phyloP scores from a whole-genome alignment of 2,113 vertebrate species.

The Albula glossodonta region DNA sequence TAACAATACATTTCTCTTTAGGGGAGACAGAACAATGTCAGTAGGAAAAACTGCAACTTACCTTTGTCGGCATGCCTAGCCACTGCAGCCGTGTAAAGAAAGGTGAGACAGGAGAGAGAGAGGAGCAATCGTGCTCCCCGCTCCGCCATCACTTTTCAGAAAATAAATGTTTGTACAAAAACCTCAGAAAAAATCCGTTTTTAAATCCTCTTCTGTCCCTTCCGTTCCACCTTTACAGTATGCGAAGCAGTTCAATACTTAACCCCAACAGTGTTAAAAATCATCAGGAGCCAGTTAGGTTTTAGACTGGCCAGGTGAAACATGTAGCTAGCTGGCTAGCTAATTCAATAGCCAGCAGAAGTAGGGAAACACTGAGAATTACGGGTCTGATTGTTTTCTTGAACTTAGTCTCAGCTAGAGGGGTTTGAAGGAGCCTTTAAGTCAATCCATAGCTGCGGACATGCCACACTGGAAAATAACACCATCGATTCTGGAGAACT shows the following conservation, averaged over 20 bases:
- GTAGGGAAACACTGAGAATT: constrained; percentile 40
- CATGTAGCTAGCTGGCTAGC: constrained; percentile 62
- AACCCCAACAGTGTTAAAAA: constrained; percentile 44
- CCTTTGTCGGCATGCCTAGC: constrained; percentile 74
- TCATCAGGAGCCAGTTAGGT: constrained; percentile 63
- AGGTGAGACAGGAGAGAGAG: constrained; percentile 75
- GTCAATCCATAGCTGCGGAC: constrained; percentile 71
- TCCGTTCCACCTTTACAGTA: constrained; percentile 34
- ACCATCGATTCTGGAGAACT: neutral
- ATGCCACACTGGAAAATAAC: constrained; percentile 38
- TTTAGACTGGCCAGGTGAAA: constrained; percentile 58
- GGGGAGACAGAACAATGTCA: neutral
- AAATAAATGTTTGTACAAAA: constrained; percentile 61
- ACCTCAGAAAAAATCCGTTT: constrained; percentile 53
- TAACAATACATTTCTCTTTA: constrained; percentile 1
- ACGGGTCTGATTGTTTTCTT: constrained; percentile 61
- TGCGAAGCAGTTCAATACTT: constrained; percentile 60
- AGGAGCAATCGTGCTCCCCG: constrained; percentile 76
- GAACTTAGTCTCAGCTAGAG: constrained; percentile 56
- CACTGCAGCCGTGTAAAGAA: constrained; percentile 55
- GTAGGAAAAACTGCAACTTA: constrained; percentile 44
- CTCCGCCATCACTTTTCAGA: constrained; percentile 79
- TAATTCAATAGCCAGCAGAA: neutral
- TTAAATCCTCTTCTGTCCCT: constrained; percentile 52
- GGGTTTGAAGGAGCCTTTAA: constrained; percentile 45